Percentiles rank a stretch among this genome's conserved stretches.
phyloP scores from a whole-genome alignment of 2,888 invertebrate species.

The Lydus trimaculatus region DNA sequence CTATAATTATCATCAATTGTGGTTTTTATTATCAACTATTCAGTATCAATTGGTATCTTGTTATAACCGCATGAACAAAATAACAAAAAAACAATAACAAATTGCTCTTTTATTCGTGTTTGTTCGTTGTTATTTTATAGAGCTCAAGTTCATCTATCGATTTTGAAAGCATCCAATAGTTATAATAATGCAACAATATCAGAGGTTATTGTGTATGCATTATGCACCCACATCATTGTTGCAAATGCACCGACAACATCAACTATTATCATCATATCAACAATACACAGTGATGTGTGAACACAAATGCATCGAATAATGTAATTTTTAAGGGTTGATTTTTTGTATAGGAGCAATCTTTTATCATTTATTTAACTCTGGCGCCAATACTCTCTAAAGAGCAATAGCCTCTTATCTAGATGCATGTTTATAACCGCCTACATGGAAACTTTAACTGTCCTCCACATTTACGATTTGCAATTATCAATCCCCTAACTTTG shows the following conservation, averaged over 20 bases:
- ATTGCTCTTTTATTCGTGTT: not conserved
- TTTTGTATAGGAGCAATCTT: too few species aligned
- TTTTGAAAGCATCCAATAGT: not conserved
- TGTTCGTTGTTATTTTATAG: not conserved
- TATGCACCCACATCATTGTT: not conserved
- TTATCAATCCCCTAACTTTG: too few species aligned
- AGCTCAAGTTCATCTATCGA: not conserved
- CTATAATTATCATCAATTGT: not conserved
- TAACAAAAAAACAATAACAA: not conserved
- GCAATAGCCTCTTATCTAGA: conserved; percentile 44
- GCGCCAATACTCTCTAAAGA: conserved; percentile 34
- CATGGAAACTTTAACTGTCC: conserved; percentile 22
- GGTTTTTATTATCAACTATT: not conserved
- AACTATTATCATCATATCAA: not conserved
- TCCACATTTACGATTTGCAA: not conserved
- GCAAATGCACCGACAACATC: not conserved
- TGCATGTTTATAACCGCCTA: conserved; percentile 41
- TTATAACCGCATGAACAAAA: not conserved
- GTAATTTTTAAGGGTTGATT: not conserved
- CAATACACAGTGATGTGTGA: too few species aligned
- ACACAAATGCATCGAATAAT: too few species aligned
- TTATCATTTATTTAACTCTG: too few species aligned
- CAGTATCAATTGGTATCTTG: not conserved
- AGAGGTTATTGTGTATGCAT: not conserved
- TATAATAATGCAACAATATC: not conserved